Percentiles rank a stretch among this genome's conserved stretches.
Evolutionary conservation across 2,888 invertebrate species (phyloP).

Genomic region (Lottia gigantea): DNA sequence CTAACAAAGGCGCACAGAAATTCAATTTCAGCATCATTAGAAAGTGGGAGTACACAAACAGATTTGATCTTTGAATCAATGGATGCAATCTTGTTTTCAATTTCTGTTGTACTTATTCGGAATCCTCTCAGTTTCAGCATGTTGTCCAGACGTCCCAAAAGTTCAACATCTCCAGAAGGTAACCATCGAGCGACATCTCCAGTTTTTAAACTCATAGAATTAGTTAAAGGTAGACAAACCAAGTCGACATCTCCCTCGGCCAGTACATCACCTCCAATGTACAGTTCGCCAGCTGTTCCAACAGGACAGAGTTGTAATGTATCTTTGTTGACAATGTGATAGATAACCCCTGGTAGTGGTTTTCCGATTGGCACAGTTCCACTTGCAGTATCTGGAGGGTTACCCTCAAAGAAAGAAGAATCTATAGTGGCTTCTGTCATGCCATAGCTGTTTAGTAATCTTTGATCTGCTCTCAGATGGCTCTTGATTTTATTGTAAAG

Average conservation of each 20-base stretch:
- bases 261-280: slow-evolving; percentile 14
- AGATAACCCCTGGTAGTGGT: slow-evolving; percentile 18
- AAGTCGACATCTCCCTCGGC: slow-evolving; percentile 15
- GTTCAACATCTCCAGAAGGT: slow-evolving; percentile 14
- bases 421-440: slow-evolving; percentile 25
- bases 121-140: slow-evolving; percentile 17
- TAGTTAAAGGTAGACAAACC: neutral
- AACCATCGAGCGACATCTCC: slow-evolving; percentile 15
- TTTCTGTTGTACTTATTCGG: slow-evolving; percentile 15
- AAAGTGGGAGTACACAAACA: neutral
- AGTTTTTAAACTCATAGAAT: neutral
- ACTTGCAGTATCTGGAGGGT: slow-evolving; percentile 9
- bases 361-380: slow-evolving; percentile 20
- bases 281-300: slow-evolving; percentile 17
- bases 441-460: slow-evolving; percentile 19
- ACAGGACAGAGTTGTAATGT: slow-evolving; percentile 11
- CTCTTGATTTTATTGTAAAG: slow-evolving; percentile 14
- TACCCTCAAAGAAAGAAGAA: slow-evolving; percentile 19
- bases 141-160: slow-evolving; percentile 15
- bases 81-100: slow-evolving; percentile 15
- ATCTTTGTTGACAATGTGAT: slow-evolving; percentile 11
- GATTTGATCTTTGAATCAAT: neutral
- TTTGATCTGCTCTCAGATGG: neutral
- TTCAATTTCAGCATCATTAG: neutral
- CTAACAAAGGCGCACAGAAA: neutral